Percentiles rank a stretch among this genome's conserved stretches.
Evolutionary conservation across 2,113 vertebrate genomes (phyloP).

Genomic region (Istiophorus platypterus): DNA sequence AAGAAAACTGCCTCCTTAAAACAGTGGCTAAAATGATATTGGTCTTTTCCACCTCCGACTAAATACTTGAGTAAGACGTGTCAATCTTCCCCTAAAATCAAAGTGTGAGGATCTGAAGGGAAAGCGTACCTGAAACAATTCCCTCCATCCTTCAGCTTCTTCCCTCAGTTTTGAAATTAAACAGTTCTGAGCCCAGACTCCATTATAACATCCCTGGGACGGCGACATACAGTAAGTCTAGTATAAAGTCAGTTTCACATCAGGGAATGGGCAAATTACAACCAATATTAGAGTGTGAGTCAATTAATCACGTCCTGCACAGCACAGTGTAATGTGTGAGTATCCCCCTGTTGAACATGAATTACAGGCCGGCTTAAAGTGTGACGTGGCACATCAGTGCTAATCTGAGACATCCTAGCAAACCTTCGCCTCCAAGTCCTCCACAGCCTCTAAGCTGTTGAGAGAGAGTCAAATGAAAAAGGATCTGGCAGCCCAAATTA

Average conservation of each 20-base stretch:
- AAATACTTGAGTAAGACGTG: background rate
- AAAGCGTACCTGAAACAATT: slow-evolving; percentile 52
- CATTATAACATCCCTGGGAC: slow-evolving; percentile 72
- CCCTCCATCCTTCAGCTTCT: slow-evolving; percentile 41
- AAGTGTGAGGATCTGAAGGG: slow-evolving; percentile 14
- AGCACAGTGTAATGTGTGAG: slow-evolving; percentile 83
- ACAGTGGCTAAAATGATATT: background rate
- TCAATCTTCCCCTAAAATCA: slow-evolving; percentile 12
- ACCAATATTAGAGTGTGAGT: slow-evolving; percentile 82
- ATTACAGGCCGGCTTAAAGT: slow-evolving; percentile 83
- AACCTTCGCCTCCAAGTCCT: slow-evolving; percentile 79
- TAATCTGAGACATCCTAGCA: slow-evolving; percentile 83
- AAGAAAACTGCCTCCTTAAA: background rate
- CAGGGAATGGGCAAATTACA: slow-evolving; percentile 83
- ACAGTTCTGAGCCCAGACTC: slow-evolving; percentile 65
- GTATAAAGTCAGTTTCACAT: slow-evolving; percentile 83
- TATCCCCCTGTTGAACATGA: slow-evolving; percentile 86
- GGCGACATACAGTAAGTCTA: slow-evolving; percentile 78
- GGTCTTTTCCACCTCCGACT: background rate
- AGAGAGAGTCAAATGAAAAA: slow-evolving; percentile 84
- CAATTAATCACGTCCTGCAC: slow-evolving; percentile 83
- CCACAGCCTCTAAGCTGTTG: slow-evolving; percentile 80
- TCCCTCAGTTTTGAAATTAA: slow-evolving; percentile 58
- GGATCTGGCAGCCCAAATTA: slow-evolving; percentile 86
- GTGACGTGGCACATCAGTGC: slow-evolving; percentile 80